Percentiles rank a stretch among this genome's conserved stretches.
Conservation (phyloP, 2,888 invertebrate species). For the Sicus ferrugineus region DNA sequence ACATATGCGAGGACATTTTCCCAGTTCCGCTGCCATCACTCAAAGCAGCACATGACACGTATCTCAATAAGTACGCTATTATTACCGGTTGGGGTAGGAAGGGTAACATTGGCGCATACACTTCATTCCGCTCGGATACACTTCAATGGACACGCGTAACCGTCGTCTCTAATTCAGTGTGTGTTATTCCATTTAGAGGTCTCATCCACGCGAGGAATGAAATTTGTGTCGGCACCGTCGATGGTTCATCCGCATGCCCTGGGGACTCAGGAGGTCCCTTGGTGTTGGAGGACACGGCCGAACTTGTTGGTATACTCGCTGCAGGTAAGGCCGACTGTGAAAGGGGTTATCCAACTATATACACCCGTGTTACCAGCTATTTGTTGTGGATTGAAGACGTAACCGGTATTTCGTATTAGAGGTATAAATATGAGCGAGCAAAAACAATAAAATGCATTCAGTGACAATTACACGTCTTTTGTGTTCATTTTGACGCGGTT, state of each 20-base stretch:
- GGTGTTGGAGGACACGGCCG: conserved; percentile 31
- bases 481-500: too few species aligned
- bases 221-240: neutral
- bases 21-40: neutral
- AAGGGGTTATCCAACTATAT: conserved; percentile 52
- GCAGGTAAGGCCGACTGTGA: conserved; percentile 52
- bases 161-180: conserved; percentile 47
- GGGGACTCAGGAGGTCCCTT: conserved; percentile 60
- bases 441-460: too few species aligned
- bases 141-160: conserved; percentile 45
- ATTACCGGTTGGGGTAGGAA: neutral
- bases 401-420: conserved; percentile 8
- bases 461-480: too few species aligned
- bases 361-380: conserved; percentile 50
- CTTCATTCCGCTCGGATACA: neutral
- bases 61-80: neutral
- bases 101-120: neutral
- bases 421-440: too few species aligned
- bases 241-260: neutral
- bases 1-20: neutral
- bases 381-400: conserved; percentile 48
- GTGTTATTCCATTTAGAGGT: conserved; percentile 37
- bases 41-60: neutral
- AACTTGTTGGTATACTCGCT: conserved; percentile 54
- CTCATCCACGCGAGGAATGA: neutral